Conservation (phyloP, 2,888 invertebrate species). For the Reticulitermes lucifugus region DNA sequence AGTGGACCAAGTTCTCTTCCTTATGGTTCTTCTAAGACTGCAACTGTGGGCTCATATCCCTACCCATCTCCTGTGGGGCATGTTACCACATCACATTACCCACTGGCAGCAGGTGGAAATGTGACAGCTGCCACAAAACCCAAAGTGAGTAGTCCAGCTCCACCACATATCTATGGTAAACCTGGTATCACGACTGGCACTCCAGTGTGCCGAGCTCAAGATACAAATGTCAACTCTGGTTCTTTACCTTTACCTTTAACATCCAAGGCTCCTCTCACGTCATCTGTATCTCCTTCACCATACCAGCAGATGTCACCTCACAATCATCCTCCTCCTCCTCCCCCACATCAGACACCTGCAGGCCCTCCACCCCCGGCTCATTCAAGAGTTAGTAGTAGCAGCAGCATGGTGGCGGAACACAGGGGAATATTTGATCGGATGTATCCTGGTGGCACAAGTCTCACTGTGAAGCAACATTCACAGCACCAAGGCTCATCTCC, state of each 20-base stretch:
- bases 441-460: slow-evolving; percentile 55
- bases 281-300: slow-evolving; percentile 65
- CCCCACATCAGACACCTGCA: slow-evolving; percentile 59
- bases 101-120: slow-evolving; percentile 61
- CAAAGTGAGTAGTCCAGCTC: slow-evolving; percentile 83
- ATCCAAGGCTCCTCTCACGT: slow-evolving; percentile 67
- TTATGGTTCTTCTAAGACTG: slow-evolving; percentile 54
- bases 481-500: slow-evolving; percentile 51
- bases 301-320: slow-evolving; percentile 68
- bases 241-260: slow-evolving; percentile 72
- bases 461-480: slow-evolving; percentile 55
- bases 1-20: slow-evolving; percentile 37
- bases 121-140: slow-evolving; percentile 66
- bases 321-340: slow-evolving; percentile 58
- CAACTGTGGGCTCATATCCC: slow-evolving; percentile 61
- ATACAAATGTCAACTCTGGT: slow-evolving; percentile 60
- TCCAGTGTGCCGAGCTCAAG: slow-evolving; percentile 66
- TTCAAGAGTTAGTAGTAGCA: slow-evolving; percentile 58
- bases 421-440: slow-evolving; percentile 62
- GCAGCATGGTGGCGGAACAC: slow-evolving; percentile 8
- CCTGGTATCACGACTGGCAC: slow-evolving; percentile 69
- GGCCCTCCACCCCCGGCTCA: slow-evolving; percentile 67
- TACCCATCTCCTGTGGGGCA: slow-evolving; percentile 64
- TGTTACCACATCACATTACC: slow-evolving; percentile 65
- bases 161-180: slow-evolving; percentile 81